These are phyloP conservation scores for Calypte anna DNA, from an alignment of 2,113 vertebrate genomes.

Conservation along the genomic window DNA sequence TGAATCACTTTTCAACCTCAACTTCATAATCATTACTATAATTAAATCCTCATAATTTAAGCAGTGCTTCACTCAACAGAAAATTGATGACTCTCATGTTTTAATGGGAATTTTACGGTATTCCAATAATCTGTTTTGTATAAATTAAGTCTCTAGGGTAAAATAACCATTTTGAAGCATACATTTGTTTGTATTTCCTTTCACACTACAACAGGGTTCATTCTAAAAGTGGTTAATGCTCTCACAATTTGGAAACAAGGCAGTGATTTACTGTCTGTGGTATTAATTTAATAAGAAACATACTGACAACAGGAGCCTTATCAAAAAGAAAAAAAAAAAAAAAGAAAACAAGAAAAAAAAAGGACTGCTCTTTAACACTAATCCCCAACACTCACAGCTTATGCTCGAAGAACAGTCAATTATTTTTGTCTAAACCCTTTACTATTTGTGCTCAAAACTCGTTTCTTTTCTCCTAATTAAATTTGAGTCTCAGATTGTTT, in stretches of 20 bases:
- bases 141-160: constrained; percentile 27
- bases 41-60: constrained; percentile 54
- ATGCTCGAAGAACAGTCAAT: neutral
- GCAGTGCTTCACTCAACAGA: constrained; percentile 16
- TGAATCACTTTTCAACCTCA: constrained; percentile 10
- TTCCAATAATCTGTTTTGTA: constrained; percentile 21
- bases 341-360: neutral
- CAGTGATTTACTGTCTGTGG: constrained; percentile 15
- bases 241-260: constrained; percentile 27
- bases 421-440: constrained; percentile 2
- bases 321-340: neutral
- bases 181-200: constrained; percentile 53
- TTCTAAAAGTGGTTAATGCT: constrained; percentile 1
- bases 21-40: constrained; percentile 11
- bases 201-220: constrained; percentile 4
- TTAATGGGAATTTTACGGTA: constrained; percentile 22
- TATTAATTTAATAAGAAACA: constrained; percentile 42
- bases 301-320: neutral
- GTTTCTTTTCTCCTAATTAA: neutral
- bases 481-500: neutral
- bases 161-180: constrained; percentile 3
- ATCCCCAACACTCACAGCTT: neutral
- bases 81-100: constrained; percentile 46
- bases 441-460: neutral
- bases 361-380: neutral